Percentiles rank a stretch among this genome's conserved stretches.
Evolutionary conservation across 2,113 vertebrate genomes (phyloP).

Genomic region (Ciconia stormi): DNA sequence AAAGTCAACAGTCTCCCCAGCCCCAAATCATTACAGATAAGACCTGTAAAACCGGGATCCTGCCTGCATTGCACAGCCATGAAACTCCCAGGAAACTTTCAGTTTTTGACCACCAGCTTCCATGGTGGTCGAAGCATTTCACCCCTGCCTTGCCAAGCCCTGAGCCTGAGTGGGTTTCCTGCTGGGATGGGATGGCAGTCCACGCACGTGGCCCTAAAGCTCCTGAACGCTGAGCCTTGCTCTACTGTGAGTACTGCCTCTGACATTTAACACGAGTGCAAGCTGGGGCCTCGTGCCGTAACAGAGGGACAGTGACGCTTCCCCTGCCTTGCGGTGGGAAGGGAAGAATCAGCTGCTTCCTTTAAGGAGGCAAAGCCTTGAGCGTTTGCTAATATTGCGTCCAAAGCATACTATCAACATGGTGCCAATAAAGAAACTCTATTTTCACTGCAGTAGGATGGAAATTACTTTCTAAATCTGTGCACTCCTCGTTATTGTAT

Average conservation of each 20-base stretch:
- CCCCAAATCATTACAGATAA: not conserved
- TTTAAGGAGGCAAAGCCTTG: not conserved
- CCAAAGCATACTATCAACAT: not conserved
- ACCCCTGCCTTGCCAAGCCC: not conserved
- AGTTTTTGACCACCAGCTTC: not conserved
- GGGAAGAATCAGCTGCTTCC: not conserved
- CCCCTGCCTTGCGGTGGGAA: not conserved
- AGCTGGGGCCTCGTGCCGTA: not conserved
- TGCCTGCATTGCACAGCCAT: not conserved
- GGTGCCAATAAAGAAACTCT: not conserved
- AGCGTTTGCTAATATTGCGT: not conserved
- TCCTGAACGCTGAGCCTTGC: not conserved
- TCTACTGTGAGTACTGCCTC: fast-evolving
- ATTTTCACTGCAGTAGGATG: not conserved
- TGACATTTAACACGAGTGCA: not conserved
- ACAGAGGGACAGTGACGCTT: not conserved
- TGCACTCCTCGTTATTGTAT: not conserved
- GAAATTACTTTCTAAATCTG: not conserved
- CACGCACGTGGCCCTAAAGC: fast-evolving
- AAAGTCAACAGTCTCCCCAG: not conserved
- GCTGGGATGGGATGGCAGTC: fast-evolving
- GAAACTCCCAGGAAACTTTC: not conserved
- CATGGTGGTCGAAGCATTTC: fast-evolving
- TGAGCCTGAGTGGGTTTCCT: not conserved
- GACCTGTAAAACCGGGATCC: not conserved